Evolutionary conservation across 2,113 vertebrate species (phyloP).

Genomic region (Mus pahari): DNA sequence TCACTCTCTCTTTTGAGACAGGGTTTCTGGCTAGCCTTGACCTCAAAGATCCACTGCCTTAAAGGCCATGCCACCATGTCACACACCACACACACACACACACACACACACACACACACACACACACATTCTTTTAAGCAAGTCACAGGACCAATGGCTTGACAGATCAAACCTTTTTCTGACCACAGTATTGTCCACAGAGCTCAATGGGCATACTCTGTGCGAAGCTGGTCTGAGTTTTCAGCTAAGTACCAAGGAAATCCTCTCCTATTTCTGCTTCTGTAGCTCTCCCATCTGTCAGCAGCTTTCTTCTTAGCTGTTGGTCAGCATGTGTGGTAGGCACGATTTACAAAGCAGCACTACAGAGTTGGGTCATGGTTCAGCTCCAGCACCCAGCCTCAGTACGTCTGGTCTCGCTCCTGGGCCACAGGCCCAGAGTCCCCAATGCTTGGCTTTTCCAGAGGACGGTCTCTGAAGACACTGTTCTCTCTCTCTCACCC

Average conservation of each 20-base stretch:
- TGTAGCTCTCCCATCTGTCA: background rate
- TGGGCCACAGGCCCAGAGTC: background rate
- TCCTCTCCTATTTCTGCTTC: background rate
- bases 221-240: background rate
- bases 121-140: background rate
- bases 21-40: background rate
- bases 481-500: background rate
- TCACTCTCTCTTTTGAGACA: background rate
- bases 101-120: no score
- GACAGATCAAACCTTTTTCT: background rate
- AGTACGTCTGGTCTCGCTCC: background rate
- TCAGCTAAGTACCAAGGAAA: background rate
- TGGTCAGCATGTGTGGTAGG: background rate
- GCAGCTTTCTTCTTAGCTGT: background rate
- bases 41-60: background rate
- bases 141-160: background rate
- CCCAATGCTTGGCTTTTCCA: background rate
- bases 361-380: background rate
- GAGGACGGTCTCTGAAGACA: background rate
- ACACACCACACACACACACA: no score
- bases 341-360: background rate
- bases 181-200: accelerated
- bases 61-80: background rate
- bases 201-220: background rate
- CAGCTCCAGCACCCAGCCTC: background rate